phyloP scores from a whole-genome alignment of 2,113 vertebrate species.

The Cebidichthys violaceus region DNA sequence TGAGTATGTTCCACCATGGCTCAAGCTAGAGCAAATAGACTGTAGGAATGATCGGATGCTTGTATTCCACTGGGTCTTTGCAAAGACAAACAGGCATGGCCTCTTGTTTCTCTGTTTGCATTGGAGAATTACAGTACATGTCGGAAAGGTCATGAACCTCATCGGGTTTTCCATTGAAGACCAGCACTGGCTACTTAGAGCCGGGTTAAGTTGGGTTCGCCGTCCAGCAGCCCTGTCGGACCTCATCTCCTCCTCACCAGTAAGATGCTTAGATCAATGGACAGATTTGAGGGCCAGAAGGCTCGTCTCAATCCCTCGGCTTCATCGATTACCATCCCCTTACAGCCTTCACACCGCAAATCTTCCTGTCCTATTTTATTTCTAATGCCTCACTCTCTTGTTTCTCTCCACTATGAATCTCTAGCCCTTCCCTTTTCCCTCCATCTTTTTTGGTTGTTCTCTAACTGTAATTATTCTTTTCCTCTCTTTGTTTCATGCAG shows the following conservation, averaged over 20 bases:
- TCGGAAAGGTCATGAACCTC: slow-evolving; percentile 20
- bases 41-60: not conserved
- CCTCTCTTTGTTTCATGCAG: slow-evolving; percentile 10
- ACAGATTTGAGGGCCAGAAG: slow-evolving; percentile 55
- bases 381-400: slow-evolving; percentile 16
- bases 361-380: slow-evolving; percentile 41
- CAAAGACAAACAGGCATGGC: not conserved
- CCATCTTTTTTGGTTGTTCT: slow-evolving; percentile 11
- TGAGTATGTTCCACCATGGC: not conserved
- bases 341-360: slow-evolving; percentile 37
- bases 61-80: not conserved
- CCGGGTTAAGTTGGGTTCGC: slow-evolving; percentile 48
- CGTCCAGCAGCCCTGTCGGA: slow-evolving; percentile 22
- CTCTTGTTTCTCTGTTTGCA: not conserved
- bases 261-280: slow-evolving; percentile 61
- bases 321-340: slow-evolving; percentile 62
- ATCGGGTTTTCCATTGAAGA: slow-evolving; percentile 15
- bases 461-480: slow-evolving; percentile 16
- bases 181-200: slow-evolving; percentile 15
- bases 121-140: not conserved
- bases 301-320: slow-evolving; percentile 24
- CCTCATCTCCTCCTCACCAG: slow-evolving; percentile 11
- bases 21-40: not conserved
- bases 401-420: slow-evolving; percentile 14
- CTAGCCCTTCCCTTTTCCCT: not conserved